phyloP scores from a whole-genome alignment of 2,113 vertebrate species.

The Silurus asotus region DNA sequence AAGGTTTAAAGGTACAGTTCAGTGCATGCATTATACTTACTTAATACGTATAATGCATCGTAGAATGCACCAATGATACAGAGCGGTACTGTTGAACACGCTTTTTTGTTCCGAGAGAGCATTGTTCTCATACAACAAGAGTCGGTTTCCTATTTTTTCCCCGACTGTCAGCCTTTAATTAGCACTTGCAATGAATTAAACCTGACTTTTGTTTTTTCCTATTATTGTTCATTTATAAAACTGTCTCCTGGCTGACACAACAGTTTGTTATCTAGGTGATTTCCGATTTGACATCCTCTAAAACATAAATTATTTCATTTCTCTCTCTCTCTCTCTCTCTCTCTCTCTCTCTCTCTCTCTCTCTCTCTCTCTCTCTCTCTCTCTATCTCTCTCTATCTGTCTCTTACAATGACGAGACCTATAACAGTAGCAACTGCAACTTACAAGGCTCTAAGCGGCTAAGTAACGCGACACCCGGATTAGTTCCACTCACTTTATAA shows the following conservation, averaged over 20 bases:
- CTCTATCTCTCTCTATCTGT: conserved; percentile 18
- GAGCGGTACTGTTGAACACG: neutral
- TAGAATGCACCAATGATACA: neutral
- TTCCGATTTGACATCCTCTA: conserved; percentile 76
- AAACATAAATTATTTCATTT: conserved; percentile 73
- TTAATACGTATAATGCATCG: too few relatives aligned
- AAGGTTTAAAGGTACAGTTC: neutral
- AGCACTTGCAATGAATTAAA: conserved; percentile 62
- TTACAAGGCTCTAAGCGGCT: neutral
- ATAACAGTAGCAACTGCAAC: neutral
- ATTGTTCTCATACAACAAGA: conserved; percentile 62
- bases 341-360: conserved; percentile 25
- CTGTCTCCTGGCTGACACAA: conserved; percentile 69
- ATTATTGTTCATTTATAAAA: conserved; percentile 76
- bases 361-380: neutral
- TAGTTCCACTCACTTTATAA: neutral
- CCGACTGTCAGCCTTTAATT: conserved; percentile 57
- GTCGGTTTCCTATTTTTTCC: conserved; percentile 54
- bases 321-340: neutral
- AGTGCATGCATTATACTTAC: neutral
- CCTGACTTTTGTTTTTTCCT: conserved; percentile 72
- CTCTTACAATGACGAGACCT: neutral
- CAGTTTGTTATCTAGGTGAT: conserved; percentile 63
- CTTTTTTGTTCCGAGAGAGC: neutral
- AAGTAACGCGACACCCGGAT: neutral